Percentiles rank a stretch among this genome's conserved stretches.
Conservation (phyloP, 2,797 vertebrate genomes). For the Phylloscopus collybita region DNA sequence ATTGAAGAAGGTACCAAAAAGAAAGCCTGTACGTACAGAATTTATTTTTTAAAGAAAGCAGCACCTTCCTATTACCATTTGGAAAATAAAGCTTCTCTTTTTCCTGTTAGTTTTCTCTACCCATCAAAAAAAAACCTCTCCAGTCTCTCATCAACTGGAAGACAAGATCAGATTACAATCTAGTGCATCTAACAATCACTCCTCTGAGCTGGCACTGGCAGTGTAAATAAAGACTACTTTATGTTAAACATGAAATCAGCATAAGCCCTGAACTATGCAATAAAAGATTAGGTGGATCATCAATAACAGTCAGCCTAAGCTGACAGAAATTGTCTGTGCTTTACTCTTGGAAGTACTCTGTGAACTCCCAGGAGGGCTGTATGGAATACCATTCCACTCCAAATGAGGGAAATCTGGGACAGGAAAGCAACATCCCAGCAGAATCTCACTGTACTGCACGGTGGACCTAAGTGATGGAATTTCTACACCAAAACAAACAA, state of each 20-base stretch:
- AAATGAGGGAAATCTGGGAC: not conserved
- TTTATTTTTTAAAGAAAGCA: not conserved
- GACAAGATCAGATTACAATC: not conserved
- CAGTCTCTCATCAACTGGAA: not conserved
- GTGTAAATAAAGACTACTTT: not conserved
- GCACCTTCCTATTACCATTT: not conserved
- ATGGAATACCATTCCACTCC: not conserved
- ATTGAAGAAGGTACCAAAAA: not conserved
- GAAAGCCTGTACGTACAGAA: not conserved
- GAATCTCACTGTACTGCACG: not conserved
- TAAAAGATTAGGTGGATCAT: not conserved
- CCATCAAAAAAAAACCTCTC: not conserved
- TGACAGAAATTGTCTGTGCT: not conserved
- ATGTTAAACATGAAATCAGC: not conserved
- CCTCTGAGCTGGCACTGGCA: not conserved
- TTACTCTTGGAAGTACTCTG: not conserved
- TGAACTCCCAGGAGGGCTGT: not conserved
- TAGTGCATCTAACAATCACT: not conserved
- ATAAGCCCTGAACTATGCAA: not conserved
- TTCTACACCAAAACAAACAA: constrained; percentile 23
- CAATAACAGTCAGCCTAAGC: not conserved
- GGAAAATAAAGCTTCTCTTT: not conserved
- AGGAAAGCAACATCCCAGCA: not conserved
- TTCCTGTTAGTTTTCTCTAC: not conserved
- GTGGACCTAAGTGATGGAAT: not conserved